Evolutionary conservation across 2,113 vertebrate species (phyloP).

Genomic region (Paralichthys olivaceus): DNA sequence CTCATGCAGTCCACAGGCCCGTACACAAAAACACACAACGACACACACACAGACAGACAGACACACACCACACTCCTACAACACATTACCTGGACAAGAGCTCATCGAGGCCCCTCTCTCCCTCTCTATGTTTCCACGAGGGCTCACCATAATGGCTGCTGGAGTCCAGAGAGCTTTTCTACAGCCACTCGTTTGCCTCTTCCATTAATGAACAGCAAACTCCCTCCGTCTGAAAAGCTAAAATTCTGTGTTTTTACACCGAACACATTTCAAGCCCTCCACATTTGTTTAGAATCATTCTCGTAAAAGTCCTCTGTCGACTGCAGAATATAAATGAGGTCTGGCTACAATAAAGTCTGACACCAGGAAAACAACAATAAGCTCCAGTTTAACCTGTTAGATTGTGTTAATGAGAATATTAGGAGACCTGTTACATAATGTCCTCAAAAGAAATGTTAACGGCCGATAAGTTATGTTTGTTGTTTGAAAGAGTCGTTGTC

Average conservation of each 20-base stretch:
- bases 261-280: not conserved
- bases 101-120: constrained; percentile 46
- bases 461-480: not conserved
- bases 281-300: too few species aligned
- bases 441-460: not conserved
- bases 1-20: not conserved
- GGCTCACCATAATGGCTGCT: constrained; percentile 54
- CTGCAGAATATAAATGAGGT: not conserved
- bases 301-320: not conserved
- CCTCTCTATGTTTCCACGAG: constrained; percentile 51
- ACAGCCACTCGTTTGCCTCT: constrained; percentile 47
- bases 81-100: constrained; percentile 45
- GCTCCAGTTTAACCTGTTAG: not conserved
- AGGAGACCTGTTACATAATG: too few species aligned
- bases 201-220: constrained; percentile 46
- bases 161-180: constrained; percentile 45
- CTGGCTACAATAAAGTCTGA: too few species aligned
- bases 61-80: constrained; percentile 36
- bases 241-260: constrained; percentile 35
- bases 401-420: not conserved
- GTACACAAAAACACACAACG: constrained; percentile 4
- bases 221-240: constrained; percentile 41
- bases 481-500: too few species aligned
- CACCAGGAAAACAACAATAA: not conserved
- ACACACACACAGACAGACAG: constrained; percentile 4